Evolutionary conservation across 2,888 invertebrate genomes (phyloP), one percentile per base, ranked within the genome.

Genomic region (Papilio gigon): DNA sequence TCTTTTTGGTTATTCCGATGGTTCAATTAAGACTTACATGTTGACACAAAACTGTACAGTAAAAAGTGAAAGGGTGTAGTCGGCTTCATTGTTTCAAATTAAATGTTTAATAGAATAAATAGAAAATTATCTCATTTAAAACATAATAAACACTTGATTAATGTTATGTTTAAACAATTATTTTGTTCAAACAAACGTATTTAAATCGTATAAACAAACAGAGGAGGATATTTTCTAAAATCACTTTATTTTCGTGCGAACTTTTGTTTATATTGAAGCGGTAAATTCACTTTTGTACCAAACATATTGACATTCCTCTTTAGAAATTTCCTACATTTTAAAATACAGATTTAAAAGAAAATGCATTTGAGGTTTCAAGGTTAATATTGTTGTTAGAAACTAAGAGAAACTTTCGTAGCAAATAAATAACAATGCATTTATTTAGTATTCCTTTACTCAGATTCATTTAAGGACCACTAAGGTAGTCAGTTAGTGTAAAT

Each of bases 231-330:
- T 30, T 30, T 30, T 30, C 30, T 30, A 17, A 30, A 27, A 14
- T 22, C 37, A 14, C 22, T 65, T 42, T 65, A 56, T 58, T 58
- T 65, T 25, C 2, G 27, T 14, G 42, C 27, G 20, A 20, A 20
- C 9, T 42, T 56, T 56, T 47, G 65, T 66, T 44, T 66, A 59
- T 35, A 47, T 59, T 47, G 20, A 12, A 44, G 27, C 33, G 2
- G 47, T 66, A 66, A 66, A 66, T 66, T 66, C 6, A 11, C 59
- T 14, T 30, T 44, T 14, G 5, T 25, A 22, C 8, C 42, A 66
- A 66, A 58, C 44, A 58, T 17, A 58, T 58, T 65, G 65, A 22
- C 44, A 66, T 66, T 66, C 11, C 17, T 44, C n/a, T 35, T 59
- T 61, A 56, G 30, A 56, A 30, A 17, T 56, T 42, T 50, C 47